phyloP scores from a whole-genome alignment of 2,888 invertebrate genomes.

The Agrenia bidenticulata region DNA sequence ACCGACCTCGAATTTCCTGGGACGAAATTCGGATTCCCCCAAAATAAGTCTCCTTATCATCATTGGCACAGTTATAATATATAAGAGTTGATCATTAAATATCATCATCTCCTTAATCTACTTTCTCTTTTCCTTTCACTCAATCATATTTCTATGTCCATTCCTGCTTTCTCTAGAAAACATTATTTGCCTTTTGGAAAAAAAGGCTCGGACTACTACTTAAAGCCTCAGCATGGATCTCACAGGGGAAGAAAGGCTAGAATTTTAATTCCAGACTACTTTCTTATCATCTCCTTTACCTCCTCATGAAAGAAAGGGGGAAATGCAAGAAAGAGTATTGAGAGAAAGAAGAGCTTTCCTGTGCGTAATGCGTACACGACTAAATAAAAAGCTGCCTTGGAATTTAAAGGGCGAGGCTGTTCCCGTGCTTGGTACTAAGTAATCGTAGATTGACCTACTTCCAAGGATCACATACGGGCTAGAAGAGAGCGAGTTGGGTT shows the following conservation, averaged over 20 bases:
- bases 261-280: too few species aligned
- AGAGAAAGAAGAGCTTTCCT: not conserved
- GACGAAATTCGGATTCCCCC: not conserved
- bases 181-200: too few species aligned
- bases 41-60: not conserved
- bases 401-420: conserved; percentile 17
- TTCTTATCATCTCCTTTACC: too few species aligned
- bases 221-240: too few species aligned
- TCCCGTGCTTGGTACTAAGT: conserved; percentile 52
- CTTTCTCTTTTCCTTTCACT: too few species aligned
- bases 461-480: conserved; percentile 11
- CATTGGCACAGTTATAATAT: too few species aligned
- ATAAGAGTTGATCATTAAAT: too few species aligned
- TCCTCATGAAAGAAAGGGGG: not conserved
- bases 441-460: conserved; percentile 53
- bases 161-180: too few species aligned
- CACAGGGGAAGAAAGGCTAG: too few species aligned
- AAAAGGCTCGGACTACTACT: too few species aligned
- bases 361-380: conserved; percentile 3
- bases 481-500: conserved; percentile 9
- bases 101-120: too few species aligned
- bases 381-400: not conserved
- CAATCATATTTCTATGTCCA: too few species aligned
- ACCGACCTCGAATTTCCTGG: not conserved
- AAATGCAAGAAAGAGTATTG: not conserved